Percentiles rank a stretch among this genome's conserved stretches.
phyloP scores from a whole-genome alignment of 2,888 invertebrate genomes.

The Halictus quadricinctus region DNA sequence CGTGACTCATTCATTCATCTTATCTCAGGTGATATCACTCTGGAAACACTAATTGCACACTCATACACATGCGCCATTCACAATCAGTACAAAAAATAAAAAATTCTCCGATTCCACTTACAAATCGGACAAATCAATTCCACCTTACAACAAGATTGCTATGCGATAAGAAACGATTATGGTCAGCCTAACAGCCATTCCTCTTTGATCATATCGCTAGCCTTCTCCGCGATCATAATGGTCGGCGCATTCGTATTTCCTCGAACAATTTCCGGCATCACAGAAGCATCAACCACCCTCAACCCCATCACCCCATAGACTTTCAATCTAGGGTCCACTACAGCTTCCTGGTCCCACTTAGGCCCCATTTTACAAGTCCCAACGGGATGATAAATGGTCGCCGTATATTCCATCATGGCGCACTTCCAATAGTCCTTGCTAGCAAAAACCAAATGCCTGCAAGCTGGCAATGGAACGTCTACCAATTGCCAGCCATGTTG shows the following conservation, averaged over 20 bases:
- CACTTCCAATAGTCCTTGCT: constrained; percentile 85
- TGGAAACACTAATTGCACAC: no score
- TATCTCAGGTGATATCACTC: no score
- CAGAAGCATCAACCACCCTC: constrained; percentile 87
- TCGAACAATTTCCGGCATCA: constrained; percentile 86
- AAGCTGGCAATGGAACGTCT: constrained; percentile 31
- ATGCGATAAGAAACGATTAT: no score
- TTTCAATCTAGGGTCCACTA: constrained; percentile 86
- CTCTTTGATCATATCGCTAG: constrained; percentile 82
- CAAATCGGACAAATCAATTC: background rate
- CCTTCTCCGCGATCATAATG: constrained; percentile 85
- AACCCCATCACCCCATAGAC: constrained; percentile 86
- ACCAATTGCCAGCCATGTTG: constrained; percentile 28
- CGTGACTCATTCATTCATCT: no score
- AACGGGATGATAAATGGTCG: constrained; percentile 88
- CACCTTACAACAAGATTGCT: no score
- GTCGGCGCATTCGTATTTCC: constrained; percentile 84
- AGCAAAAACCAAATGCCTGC: background rate
- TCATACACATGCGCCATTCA: no score
- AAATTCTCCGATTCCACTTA: background rate
- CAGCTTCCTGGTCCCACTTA: constrained; percentile 85
- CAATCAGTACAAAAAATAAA: no score
- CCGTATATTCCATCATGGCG: constrained; percentile 86
- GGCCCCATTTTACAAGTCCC: constrained; percentile 90
- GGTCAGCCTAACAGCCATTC: constrained; percentile 65